Percentiles rank a stretch among this genome's conserved stretches.
phyloP scores from a whole-genome alignment of 2,113 vertebrate species.

The Neodon shergylaensis region DNA sequence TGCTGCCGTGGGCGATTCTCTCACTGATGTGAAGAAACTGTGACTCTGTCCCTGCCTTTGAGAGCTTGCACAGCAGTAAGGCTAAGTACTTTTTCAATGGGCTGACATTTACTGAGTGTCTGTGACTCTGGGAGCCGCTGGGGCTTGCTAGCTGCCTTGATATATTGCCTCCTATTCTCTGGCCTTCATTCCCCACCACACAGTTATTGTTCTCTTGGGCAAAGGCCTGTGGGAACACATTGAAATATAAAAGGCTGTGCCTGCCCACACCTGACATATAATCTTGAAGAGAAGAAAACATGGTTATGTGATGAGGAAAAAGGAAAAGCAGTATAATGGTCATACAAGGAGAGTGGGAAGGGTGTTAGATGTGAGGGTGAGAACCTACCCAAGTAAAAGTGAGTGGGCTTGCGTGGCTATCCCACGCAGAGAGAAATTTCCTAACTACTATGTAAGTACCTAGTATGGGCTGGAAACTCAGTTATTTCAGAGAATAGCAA shows the following conservation, averaged over 20 bases:
- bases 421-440: background rate
- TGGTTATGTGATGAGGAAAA: background rate
- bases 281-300: constrained; percentile 32
- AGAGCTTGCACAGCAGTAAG: background rate
- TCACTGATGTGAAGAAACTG: background rate
- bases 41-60: background rate
- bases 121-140: background rate
- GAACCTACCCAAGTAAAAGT: background rate
- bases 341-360: background rate
- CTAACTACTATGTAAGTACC: background rate
- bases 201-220: background rate
- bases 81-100: background rate
- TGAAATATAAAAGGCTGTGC: constrained; percentile 17
- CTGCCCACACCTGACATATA: background rate
- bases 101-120: background rate
- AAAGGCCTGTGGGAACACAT: background rate
- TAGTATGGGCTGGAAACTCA: background rate
- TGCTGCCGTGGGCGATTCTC: background rate
- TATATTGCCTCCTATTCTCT: background rate
- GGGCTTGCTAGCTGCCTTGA: background rate
- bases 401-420: background rate
- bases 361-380: background rate
- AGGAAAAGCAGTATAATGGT: background rate
- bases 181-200: background rate
- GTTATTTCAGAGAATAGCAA: background rate